Conservation (phyloP, 2,888 invertebrate genomes). For the Conops quadrifasciatus region DNA sequence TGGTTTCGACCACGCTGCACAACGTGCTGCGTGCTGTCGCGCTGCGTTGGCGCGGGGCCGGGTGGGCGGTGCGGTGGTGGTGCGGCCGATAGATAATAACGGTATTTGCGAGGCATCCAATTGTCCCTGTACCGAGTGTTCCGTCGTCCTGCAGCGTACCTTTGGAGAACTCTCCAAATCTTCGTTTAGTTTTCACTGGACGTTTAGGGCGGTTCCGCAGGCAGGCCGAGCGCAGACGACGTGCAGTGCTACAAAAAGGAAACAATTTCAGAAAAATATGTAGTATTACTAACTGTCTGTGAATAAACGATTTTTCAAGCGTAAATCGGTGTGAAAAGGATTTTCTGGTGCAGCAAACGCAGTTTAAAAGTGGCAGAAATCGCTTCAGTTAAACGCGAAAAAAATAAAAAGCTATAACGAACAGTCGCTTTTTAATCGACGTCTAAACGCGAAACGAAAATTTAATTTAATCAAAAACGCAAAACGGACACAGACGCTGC, state of each 20-base stretch:
- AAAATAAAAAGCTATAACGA: not conserved
- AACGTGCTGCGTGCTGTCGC: no score
- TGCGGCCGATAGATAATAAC: conserved; percentile 42
- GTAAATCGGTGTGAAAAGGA: no score
- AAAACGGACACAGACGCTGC: no score
- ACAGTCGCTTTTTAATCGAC: no score
- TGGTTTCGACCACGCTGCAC: conserved; percentile 18
- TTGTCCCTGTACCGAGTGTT: conserved; percentile 1
- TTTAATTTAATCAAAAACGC: no score
- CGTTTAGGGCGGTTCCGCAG: conserved; percentile 67
- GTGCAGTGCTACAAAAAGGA: conserved; percentile 46
- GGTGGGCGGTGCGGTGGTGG: conserved; percentile 30
- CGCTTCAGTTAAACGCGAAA: not conserved
- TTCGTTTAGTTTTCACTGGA: conserved; percentile 66
- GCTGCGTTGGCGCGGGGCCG: no score
- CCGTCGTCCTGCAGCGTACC: conserved; percentile 22
- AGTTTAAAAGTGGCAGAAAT: not conserved
- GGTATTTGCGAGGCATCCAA: conserved; percentile 40
- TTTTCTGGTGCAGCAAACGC: no score
- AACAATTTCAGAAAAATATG: conserved; percentile 7
- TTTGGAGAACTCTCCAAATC: conserved; percentile 63
- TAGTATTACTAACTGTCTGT: not conserved
- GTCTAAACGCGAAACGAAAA: no score
- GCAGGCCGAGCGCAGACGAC: conserved; percentile 57
- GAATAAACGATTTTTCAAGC: not conserved